Percentiles rank a stretch among this genome's conserved stretches.
phyloP scores from a whole-genome alignment of 1,140 invertebrate genomes.

The Platorchestia sp. region DNA sequence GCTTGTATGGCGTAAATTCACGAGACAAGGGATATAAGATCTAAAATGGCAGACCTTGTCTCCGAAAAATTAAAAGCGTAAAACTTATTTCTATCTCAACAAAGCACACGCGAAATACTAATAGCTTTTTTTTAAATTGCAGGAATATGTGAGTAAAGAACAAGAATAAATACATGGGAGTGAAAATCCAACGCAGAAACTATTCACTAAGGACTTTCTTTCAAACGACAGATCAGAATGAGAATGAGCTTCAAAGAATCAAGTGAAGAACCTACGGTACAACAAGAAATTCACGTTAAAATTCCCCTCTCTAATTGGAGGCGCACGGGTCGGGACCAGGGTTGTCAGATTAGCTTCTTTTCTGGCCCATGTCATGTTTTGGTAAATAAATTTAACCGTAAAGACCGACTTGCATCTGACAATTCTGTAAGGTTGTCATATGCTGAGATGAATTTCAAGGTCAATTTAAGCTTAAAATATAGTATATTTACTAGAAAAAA shows the following conservation, averaged over 20 bases:
- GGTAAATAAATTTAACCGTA: too few species aligned
- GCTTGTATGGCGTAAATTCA: background rate
- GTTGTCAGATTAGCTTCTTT: too few species aligned
- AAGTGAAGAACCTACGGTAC: background rate
- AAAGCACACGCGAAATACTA: background rate
- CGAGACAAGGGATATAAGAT: background rate
- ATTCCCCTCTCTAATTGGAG: background rate
- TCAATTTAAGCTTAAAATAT: too few species aligned
- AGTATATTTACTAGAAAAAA: too few species aligned
- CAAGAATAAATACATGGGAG: background rate
- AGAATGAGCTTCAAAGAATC: background rate
- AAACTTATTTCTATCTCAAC: background rate
- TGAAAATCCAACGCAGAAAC: background rate
- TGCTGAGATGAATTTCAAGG: too few species aligned
- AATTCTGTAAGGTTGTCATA: too few species aligned
- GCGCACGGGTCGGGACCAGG: too few species aligned
- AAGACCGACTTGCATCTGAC: too few species aligned
- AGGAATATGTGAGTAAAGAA: too few species aligned
- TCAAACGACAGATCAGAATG: background rate
- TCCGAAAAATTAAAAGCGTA: background rate
- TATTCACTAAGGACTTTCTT: too few species aligned
- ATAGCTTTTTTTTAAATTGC: background rate
- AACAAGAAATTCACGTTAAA: background rate
- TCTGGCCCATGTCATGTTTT: too few species aligned
- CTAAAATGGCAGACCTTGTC: background rate